Percentiles rank a stretch among this genome's conserved stretches.
Evolutionary conservation across 2,888 invertebrate genomes (phyloP).

Genomic region (Apamea crenata): DNA sequence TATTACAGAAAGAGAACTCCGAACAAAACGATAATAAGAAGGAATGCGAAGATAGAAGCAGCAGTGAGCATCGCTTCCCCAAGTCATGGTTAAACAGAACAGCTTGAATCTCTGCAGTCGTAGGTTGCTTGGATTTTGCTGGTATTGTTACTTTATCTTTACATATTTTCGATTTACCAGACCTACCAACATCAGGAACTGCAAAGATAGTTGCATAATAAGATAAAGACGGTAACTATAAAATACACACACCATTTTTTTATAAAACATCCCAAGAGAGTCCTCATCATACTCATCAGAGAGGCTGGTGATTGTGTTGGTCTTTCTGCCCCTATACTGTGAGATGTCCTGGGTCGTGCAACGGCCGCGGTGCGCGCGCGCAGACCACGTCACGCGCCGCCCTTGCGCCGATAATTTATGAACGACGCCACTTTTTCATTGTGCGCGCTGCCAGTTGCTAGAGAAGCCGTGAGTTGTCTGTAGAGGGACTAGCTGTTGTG

Average conservation of each 20-base stretch:
- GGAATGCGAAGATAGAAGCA: neutral
- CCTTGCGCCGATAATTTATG: conserved; percentile 79
- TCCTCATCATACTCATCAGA: neutral
- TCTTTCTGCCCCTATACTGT: conserved; percentile 4
- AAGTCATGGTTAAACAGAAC: neutral
- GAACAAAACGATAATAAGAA: neutral
- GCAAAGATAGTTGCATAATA: neutral
- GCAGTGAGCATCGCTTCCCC: neutral
- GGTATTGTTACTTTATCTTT: neutral
- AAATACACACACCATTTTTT: neutral
- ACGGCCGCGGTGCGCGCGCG: conserved; percentile 55
- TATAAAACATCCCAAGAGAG: neutral
- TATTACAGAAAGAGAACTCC: conserved; percentile 6
- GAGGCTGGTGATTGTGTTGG: neutral
- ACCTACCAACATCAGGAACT: neutral
- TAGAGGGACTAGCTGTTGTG: conserved; percentile 27
- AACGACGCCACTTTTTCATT: conserved; percentile 77
- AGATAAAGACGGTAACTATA: neutral
- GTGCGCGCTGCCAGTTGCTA: conserved; percentile 72
- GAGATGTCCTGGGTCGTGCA: conserved; percentile 48
- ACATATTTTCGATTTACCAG: neutral
- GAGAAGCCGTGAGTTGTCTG: conserved; percentile 62
- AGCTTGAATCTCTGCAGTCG: neutral
- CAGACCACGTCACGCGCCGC: conserved; percentile 75
- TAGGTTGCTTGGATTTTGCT: neutral